Conservation (phyloP, 2,113 vertebrate species). For the Nycticebus coucang region DNA sequence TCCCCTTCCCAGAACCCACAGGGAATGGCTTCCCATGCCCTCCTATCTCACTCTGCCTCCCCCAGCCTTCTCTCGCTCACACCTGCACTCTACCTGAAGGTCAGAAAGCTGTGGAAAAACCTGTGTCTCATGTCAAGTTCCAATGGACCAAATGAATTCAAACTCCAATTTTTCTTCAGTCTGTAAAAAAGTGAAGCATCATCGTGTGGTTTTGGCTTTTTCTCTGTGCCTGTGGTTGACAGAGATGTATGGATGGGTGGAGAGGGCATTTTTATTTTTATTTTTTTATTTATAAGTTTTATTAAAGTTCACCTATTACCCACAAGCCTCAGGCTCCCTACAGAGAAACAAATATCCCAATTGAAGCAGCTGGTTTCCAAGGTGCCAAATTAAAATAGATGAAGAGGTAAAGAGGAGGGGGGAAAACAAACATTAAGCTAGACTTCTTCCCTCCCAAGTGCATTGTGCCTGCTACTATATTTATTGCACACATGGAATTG, state of each 20-base stretch:
- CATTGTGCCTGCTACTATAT: background rate
- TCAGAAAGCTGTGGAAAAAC: background rate
- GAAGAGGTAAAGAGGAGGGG: background rate
- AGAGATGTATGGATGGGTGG: background rate
- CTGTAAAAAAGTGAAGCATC: background rate
- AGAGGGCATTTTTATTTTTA: slow-evolving; percentile 20
- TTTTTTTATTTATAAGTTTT: slow-evolving; percentile 68
- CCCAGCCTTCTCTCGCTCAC: background rate
- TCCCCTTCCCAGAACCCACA: background rate
- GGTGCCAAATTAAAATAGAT: slow-evolving; percentile 72
- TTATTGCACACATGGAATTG: background rate
- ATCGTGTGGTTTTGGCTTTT: background rate
- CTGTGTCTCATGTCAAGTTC: background rate
- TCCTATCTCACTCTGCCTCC: background rate
- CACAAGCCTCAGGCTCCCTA: slow-evolving; percentile 47
- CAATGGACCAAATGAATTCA: slow-evolving; percentile 6
- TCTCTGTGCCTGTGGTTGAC: background rate
- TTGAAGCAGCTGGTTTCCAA: slow-evolving; percentile 53
- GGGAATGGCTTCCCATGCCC: background rate
- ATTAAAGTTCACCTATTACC: slow-evolving; percentile 72
- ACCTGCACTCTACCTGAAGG: background rate
- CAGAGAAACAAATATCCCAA: slow-evolving; percentile 63
- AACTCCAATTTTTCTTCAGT: background rate
- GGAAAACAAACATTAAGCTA: slow-evolving; percentile 16
- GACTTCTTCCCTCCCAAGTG: background rate